These are phyloP conservation scores for Caenorhabditis tropicalis DNA, from an alignment of 1,140 invertebrate genomes.

Conservation along the genomic window DNA sequence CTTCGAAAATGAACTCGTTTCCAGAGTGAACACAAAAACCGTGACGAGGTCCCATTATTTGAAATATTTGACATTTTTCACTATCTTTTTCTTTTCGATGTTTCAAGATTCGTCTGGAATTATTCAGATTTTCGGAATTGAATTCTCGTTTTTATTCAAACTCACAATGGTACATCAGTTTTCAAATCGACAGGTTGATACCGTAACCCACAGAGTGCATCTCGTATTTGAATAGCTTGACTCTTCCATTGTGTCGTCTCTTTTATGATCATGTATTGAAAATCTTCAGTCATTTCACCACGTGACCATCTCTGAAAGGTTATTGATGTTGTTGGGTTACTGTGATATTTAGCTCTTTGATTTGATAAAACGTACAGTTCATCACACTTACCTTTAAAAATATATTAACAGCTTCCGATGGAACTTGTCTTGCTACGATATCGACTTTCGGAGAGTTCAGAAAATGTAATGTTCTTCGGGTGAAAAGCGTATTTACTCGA, in stretches of 20 bases:
- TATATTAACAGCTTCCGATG: neutral
- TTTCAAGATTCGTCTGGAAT: neutral
- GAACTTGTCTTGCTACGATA: neutral
- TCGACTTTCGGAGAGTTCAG: neutral
- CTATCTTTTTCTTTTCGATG: neutral
- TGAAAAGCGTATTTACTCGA: neutral
- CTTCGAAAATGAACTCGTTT: neutral
- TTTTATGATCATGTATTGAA: neutral
- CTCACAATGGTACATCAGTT: neutral
- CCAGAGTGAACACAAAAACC: neutral
- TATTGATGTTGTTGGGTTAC: neutral
- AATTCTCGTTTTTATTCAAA: neutral
- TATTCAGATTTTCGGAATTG: too few relatives aligned
- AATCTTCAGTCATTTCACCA: slow-evolving; percentile 8
- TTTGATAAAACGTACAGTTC: too few relatives aligned
- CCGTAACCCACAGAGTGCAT: neutral
- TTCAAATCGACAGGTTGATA: neutral
- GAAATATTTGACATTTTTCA: neutral
- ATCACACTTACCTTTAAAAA: neutral
- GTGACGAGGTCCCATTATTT: neutral
- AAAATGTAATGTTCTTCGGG: neutral
- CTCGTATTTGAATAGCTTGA: neutral
- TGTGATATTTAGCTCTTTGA: too few relatives aligned
- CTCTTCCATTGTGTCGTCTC: neutral
- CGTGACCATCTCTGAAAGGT: neutral